Percentiles rank a stretch among this genome's conserved stretches.
phyloP scores from a whole-genome alignment of 2,797 vertebrate genomes.

The Tinamus major region DNA sequence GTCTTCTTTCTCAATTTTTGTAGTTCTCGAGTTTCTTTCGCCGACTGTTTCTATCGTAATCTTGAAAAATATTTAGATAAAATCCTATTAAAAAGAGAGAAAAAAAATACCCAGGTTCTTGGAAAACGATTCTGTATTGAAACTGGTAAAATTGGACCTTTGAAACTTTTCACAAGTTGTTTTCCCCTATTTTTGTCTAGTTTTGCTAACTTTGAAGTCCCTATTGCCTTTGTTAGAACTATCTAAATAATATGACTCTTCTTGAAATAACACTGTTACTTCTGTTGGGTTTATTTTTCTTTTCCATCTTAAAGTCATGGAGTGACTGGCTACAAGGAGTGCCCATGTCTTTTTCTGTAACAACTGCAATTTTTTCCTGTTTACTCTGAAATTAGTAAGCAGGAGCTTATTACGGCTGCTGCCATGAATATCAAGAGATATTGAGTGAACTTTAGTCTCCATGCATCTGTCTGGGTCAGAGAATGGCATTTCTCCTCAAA shows the following conservation, averaged over 20 bases:
- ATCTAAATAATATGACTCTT: conserved; percentile 73
- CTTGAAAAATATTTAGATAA: conserved; percentile 39
- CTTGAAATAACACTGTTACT: conserved; percentile 70
- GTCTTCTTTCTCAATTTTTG: neutral
- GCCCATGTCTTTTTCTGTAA: conserved; percentile 51
- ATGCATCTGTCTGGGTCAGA: conserved; percentile 34
- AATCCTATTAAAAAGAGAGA: neutral
- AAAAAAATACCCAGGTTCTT: neutral
- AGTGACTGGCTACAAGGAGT: neutral
- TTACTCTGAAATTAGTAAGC: conserved; percentile 34
- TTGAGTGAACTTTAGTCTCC: conserved; percentile 54
- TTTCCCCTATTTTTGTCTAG: conserved; percentile 1
- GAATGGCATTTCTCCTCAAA: conserved; percentile 60
- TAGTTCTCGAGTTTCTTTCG: neutral
- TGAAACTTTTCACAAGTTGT: neutral
- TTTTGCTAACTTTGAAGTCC: conserved; percentile 47
- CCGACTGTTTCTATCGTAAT: neutral
- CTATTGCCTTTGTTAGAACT: conserved; percentile 56
- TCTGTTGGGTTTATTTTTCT: conserved; percentile 56
- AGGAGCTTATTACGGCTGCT: conserved; percentile 50
- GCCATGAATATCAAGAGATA: conserved; percentile 46
- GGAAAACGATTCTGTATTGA: neutral
- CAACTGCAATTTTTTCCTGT: conserved; percentile 23
- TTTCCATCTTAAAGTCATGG: neutral
- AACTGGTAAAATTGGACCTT: neutral